Conservation (phyloP, 2,888 invertebrate genomes). For the Lasioglossum lativentre region DNA sequence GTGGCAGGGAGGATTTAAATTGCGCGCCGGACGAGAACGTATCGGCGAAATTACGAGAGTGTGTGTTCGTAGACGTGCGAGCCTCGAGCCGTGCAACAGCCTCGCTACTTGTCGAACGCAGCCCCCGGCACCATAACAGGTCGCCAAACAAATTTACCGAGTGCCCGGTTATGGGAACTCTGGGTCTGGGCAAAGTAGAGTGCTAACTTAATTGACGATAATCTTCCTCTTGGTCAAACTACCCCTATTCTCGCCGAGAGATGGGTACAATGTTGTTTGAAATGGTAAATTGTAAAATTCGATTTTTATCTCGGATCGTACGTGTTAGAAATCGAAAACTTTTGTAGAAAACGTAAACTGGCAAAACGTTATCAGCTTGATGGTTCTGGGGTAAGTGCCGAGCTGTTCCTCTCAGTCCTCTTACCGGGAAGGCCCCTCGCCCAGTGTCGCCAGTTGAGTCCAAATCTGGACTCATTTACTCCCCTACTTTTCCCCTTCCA, state of each 20-base stretch:
- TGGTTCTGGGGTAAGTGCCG: too few species aligned
- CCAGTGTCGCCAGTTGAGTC: too few species aligned
- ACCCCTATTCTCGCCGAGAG: background rate
- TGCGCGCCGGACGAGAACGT: slow-evolving; percentile 37
- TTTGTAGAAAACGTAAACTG: too few species aligned
- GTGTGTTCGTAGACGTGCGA: slow-evolving; percentile 11
- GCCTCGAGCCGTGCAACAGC: slow-evolving; percentile 7
- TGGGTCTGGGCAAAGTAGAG: slow-evolving; percentile 52
- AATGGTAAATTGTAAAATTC: background rate
- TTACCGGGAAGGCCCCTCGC: too few species aligned
- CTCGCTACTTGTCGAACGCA: background rate
- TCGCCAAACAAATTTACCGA: slow-evolving; percentile 56
- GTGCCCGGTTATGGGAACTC: slow-evolving; percentile 51
- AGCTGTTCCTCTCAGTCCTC: too few species aligned
- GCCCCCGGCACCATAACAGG: background rate
- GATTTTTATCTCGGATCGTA: too few species aligned
- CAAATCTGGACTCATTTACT: too few species aligned
- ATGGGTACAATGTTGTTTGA: background rate
- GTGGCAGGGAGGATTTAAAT: slow-evolving; percentile 46
- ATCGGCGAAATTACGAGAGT: slow-evolving; percentile 55
- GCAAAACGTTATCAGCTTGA: too few species aligned
- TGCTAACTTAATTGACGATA: slow-evolving; percentile 57
- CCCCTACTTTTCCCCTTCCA: too few species aligned
- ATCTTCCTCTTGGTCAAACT: background rate
- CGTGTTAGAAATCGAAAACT: too few species aligned